A percentile compares a stretch with the other conserved stretches of the same genome.
Conservation (phyloP, 2,797 vertebrate genomes). For the Spinus olivaceus region DNA sequence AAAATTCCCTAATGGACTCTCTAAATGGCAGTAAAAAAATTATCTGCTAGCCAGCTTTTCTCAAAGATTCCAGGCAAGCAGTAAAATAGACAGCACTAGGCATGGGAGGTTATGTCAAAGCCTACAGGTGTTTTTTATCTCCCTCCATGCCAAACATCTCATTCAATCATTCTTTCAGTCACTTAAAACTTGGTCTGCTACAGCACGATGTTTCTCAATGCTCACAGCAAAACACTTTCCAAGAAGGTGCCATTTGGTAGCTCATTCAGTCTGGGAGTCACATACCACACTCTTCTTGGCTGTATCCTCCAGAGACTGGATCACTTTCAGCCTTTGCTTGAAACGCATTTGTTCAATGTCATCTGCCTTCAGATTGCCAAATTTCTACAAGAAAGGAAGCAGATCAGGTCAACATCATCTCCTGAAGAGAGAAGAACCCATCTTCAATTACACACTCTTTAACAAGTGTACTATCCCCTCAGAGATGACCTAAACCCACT, state of each 20-base stretch:
- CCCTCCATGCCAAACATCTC: neutral
- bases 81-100: neutral
- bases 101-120: neutral
- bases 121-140: neutral
- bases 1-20: neutral
- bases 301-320: constrained; percentile 95
- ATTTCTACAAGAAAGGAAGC: constrained; percentile 80
- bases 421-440: neutral
- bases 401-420: neutral
- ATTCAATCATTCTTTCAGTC: neutral
- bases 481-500: neutral
- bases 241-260: neutral
- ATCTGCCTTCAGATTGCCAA: constrained; percentile 86
- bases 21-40: neutral
- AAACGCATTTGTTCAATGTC: constrained; percentile 98
- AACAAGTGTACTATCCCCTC: neutral
- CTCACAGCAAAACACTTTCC: neutral
- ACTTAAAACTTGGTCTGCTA: neutral
- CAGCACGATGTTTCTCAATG: neutral
- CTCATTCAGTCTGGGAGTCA: neutral
- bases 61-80: neutral
- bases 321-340: constrained; percentile 96
- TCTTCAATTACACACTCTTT: neutral
- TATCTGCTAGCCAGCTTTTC: neutral
- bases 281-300: constrained; percentile 96